Base-by-base conservation (phyloP, 35 echinoderm and acorn worm species). In the Holothuria glaberrima region DNA sequence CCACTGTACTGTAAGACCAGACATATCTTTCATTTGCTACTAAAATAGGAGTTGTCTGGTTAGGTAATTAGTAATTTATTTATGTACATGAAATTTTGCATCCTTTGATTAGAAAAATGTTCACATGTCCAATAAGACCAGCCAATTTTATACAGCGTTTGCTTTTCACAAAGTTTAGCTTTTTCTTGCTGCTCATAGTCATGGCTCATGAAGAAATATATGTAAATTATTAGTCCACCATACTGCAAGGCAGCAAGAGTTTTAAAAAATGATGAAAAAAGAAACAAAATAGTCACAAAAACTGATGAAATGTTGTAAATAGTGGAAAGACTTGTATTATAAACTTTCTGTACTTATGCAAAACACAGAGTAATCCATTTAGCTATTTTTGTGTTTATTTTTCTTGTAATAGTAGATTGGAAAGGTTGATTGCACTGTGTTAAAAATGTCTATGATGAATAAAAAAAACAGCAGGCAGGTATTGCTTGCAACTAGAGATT, bases 311-410 rank as follows among this genome's bases (percentile, higher is more conserved):
- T 62, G 30, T 62, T 85, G 81, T 85, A 85, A 59, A 85, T 85
- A 85, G 58, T 36, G 20, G 33, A 62, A 48, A 78, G 50, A 78
- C 74, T 54, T 78, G 74, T 78, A 78, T 78, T 48, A 78, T 78
- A 78, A 78, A 21, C 38, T 78, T 78, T 48, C 46, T 78, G 74
- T 78, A 78, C 74, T 78, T 78, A 78, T 78, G 74, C 74, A 78
- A 78, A 78, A 78, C 31, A 74, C 36, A 78, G 74, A 78, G 35
- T 78, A 78, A 78, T 41, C 50, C 21, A 78, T 78, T 78, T 78
- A 78, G 74, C 74, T 78, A 78, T 78, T 78, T 78, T 78, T 78
- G 74, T 78, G 74, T 78, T 78, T 78, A 78, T 78, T 50, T 78
- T 78, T 78, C 74, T 78, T 78, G 74, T 78, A 19, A 78, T 38